Evolutionary conservation across 2,888 invertebrate genomes (phyloP), one percentile per base, ranked within the genome.

Genomic region (Sisyra terminalis): DNA sequence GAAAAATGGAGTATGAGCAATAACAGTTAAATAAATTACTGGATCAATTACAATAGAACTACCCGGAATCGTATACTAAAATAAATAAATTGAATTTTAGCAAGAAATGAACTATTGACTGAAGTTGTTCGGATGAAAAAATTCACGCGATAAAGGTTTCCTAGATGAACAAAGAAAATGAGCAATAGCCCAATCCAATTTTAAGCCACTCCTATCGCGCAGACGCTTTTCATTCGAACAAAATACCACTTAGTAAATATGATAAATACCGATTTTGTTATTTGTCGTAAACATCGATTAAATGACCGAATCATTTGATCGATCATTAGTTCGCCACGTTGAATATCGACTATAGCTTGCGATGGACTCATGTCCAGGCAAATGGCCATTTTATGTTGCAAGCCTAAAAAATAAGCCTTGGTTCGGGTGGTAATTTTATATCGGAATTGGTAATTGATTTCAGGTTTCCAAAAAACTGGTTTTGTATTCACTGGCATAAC

Each of bases 291-390:
- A 51, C 70, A 72, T 45, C 59, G 58, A 53, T 67, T 69, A 42
- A 74, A 65, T 43, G 70, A 67, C 46, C 63, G 56, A 50, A 68
- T 66, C 45, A 75, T 70, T 56, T 73, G 71, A 55, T 75, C 75
- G 49, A 75, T 68, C 46, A 75, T 65, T 42, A 75, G 70, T 55
- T 71, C 68, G 10, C 70, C 72, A 52, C 68, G 64, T 51, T 73
- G 67, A 50, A 70, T 69, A 56, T 75, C 80, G 47, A 81, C 75
- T 45, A 77, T 71, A 39, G 79, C 73, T 45, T 77, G 68, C 2
- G 84, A 84, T 8, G 84, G 82, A 56, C 83, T 83, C 57, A 85
- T 69, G 59, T 86, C 85, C 45, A 86, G 64, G 50, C 82, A 76
- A 55, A 79, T 81, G 38, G 79, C 81, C 49, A 82, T 69, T 47